Conservation (phyloP, 2,113 vertebrate genomes). For the Tympanuchus pallidicinctus region DNA sequence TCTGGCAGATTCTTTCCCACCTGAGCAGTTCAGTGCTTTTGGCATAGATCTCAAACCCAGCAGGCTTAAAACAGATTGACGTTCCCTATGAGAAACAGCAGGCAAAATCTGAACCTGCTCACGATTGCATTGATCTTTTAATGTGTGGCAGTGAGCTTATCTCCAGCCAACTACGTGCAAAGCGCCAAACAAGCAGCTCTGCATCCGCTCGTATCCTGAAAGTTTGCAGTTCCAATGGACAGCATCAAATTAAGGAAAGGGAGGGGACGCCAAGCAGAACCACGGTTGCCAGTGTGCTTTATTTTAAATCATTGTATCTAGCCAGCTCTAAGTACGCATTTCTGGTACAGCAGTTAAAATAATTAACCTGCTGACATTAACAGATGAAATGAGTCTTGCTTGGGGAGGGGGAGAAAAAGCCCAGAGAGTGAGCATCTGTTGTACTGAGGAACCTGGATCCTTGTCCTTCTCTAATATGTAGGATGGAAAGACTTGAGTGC, state of each 20-base stretch:
- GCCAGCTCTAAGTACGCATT: slow-evolving; percentile 49
- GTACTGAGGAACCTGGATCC: background rate
- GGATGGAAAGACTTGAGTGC: background rate
- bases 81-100: background rate
- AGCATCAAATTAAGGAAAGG: slow-evolving; percentile 45
- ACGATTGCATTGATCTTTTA: background rate
- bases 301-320: background rate
- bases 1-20: slow-evolving; percentile 30
- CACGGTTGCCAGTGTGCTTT: slow-evolving; percentile 36
- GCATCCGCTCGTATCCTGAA: background rate
- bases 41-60: background rate
- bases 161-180: background rate
- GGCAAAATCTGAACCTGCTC: background rate
- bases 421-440: slow-evolving; percentile 11
- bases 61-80: slow-evolving; percentile 52
- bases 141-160: background rate
- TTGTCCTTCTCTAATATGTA: background rate
- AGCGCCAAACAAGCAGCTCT: background rate
- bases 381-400: background rate
- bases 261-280: slow-evolving; percentile 35
- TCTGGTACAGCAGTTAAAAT: slow-evolving; percentile 70
- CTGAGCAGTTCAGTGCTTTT: slow-evolving; percentile 1
- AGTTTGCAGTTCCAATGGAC: background rate
- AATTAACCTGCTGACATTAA: slow-evolving; percentile 59
- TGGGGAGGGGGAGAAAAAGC: background rate